phyloP scores from a whole-genome alignment of 2,797 vertebrate species.

The Simalia tracyae region DNA sequence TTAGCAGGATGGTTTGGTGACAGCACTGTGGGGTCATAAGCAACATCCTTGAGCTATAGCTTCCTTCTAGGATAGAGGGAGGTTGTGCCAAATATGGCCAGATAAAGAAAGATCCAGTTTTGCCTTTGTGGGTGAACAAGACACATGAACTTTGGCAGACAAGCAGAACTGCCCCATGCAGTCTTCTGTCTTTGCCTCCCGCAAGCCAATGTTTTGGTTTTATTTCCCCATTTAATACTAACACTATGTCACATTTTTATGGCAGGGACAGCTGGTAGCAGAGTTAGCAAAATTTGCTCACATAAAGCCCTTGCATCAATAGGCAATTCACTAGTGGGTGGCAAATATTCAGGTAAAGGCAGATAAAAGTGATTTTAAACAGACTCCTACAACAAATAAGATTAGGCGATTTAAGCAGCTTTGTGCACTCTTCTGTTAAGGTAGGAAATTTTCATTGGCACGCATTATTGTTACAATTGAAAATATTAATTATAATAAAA shows the following conservation, averaged over 20 bases:
- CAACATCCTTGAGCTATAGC: not conserved
- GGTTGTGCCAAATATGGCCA: not conserved
- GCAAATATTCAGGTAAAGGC: not conserved
- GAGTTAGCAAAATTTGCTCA: not conserved
- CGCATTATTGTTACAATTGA: not conserved
- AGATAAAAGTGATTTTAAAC: not conserved
- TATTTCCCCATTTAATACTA: not conserved
- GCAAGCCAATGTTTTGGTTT: not conserved
- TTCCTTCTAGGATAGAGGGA: not conserved
- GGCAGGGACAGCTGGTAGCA: not conserved
- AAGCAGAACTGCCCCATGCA: not conserved
- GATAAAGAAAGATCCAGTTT: not conserved
- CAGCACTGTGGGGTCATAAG: not conserved
- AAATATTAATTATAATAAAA: conserved; percentile 19
- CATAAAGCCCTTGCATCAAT: not conserved
- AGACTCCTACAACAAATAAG: not conserved
- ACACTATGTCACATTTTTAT: not conserved
- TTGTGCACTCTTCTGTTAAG: not conserved
- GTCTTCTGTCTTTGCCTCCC: not conserved
- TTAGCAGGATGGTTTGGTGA: not conserved
- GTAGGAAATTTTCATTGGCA: not conserved
- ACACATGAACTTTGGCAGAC: not conserved
- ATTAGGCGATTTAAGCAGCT: not conserved
- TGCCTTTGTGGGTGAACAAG: not conserved
- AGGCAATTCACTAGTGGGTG: not conserved